phyloP scores from a whole-genome alignment of 1,140 invertebrate genomes.

The Heliothis subflexa region DNA sequence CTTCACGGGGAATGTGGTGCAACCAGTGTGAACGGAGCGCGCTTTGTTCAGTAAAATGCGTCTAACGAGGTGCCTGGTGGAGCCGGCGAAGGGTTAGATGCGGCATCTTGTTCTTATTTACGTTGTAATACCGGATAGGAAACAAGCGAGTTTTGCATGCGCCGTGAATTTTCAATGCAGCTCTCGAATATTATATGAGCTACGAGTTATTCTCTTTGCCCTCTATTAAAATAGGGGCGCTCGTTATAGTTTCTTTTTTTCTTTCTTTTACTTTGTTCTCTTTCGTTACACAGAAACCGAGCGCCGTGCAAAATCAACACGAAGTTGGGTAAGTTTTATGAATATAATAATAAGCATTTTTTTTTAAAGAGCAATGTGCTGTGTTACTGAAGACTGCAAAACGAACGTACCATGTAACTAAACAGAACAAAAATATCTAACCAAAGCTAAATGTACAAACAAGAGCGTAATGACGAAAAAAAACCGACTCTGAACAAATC shows the following conservation, averaged over 20 bases:
- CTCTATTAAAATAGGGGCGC: slow-evolving; percentile 28
- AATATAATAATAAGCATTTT: slow-evolving; percentile 11
- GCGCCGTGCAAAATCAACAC: slow-evolving; percentile 20
- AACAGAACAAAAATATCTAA: too few species aligned
- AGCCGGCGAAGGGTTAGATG: slow-evolving; percentile 26
- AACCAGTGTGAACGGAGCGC: slow-evolving; percentile 49
- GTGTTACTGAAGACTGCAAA: too few species aligned
- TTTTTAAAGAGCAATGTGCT: neutral
- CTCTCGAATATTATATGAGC: slow-evolving; percentile 44
- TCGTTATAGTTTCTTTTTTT: slow-evolving; percentile 10
- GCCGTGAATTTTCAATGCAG: slow-evolving; percentile 39
- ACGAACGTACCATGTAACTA: too few species aligned
- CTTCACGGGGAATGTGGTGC: slow-evolving; percentile 42
- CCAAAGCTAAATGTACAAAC: too few species aligned
- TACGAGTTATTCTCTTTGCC: slow-evolving; percentile 29
- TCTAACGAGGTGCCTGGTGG: slow-evolving; percentile 54
- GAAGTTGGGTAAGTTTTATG: slow-evolving; percentile 13
- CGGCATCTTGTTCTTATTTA: slow-evolving; percentile 44
- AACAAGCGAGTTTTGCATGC: slow-evolving; percentile 45
- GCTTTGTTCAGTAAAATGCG: slow-evolving; percentile 56
- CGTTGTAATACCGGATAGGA: slow-evolving; percentile 41
- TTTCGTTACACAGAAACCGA: neutral
- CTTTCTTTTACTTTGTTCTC: slow-evolving; percentile 11
- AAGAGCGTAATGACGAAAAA: too few species aligned
- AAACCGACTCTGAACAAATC: neutral